Evolutionary conservation across 1,140 invertebrate species (phyloP), one percentile per base, ranked within the genome.

Genomic region (Plutomurus gul): DNA sequence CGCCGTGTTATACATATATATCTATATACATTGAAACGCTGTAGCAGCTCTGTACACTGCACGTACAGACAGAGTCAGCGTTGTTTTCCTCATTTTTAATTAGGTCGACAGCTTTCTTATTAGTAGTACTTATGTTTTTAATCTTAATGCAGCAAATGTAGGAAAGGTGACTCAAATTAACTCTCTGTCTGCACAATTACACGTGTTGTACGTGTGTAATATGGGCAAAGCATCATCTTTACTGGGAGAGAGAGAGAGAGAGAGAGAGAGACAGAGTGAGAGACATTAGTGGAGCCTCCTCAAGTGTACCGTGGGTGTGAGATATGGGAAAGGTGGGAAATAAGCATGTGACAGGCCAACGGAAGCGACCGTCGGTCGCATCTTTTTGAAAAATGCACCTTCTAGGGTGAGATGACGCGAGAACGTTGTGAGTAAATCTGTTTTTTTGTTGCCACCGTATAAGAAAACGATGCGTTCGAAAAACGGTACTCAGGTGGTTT

Each of bases 71-170:
- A n/a, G n/a, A 65, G 27, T 27, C 36, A n/a, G 56, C 56, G 56
- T 65, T 33, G 56, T 65, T 65, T 65, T 65, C 56, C 56, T 65
- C 56, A 30, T 65, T 65, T 65, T 65, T 65, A 65, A 65, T 65
- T 65, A 65, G 56, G 56, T 65, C 56, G 56, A 65, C 56, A 30
- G 56, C 56, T 65, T 65, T 65, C 56, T 65, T 65, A 65, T 65
- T 65, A 65, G 56, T 65, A 65, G 56, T 65, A 65, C 56, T 65
- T 27, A 65, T 16, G n/a, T n/a, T n/a, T n/a, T n/a, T 65, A 33
- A 65, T 33, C 56, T 65, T n/a, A 65, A 65, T 27, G 56, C 18
- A 13, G 56, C 18, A 65, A 65, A 65, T 33, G 36, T 65, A 65
- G 30, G n/a, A n/a, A 65, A 65, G 56, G 56, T 65, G 56, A 36